A percentile compares a stretch with the other conserved stretches of the same genome.
Conservation (phyloP, 2,113 vertebrate genomes). For the Paracanthobrama guichenoti region DNA sequence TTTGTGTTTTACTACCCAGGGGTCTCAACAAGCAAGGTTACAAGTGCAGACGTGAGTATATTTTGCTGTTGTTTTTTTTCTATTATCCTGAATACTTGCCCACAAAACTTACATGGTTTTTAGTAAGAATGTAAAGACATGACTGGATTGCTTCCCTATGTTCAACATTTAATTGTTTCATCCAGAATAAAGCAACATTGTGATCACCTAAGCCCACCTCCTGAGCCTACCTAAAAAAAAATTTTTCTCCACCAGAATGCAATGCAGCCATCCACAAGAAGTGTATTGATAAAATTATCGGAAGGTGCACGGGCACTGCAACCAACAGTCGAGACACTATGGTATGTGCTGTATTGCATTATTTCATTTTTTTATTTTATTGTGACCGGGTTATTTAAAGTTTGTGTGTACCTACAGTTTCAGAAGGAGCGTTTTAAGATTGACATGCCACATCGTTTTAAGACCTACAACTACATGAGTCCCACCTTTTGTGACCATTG, state of each 20-base stretch:
- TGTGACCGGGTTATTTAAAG: neutral
- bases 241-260: conserved; percentile 83
- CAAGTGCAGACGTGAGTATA: conserved; percentile 94
- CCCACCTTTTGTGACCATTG: conserved; percentile 99
- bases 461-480: conserved; percentile 93
- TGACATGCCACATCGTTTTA: conserved; percentile 97
- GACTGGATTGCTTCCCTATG: neutral
- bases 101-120: neutral
- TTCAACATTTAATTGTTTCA: neutral
- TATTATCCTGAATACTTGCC: neutral
- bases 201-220: neutral
- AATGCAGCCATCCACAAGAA: conserved; percentile 98
- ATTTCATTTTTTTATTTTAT: neutral
- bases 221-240: neutral
- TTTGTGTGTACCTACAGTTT: conserved; percentile 78
- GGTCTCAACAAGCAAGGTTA: conserved; percentile 98
- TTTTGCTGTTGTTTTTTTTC: neutral
- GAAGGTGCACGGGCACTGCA: conserved; percentile 91
- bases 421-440: conserved; percentile 99
- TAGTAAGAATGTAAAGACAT: neutral
- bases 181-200: neutral
- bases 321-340: conserved; percentile 94
- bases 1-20: conserved; percentile 73
- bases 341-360: conserved; percentile 73
- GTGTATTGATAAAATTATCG: conserved; percentile 95